phyloP scores from a whole-genome alignment of 1,140 invertebrate species.

The Drosophila sulfurigaster region DNA sequence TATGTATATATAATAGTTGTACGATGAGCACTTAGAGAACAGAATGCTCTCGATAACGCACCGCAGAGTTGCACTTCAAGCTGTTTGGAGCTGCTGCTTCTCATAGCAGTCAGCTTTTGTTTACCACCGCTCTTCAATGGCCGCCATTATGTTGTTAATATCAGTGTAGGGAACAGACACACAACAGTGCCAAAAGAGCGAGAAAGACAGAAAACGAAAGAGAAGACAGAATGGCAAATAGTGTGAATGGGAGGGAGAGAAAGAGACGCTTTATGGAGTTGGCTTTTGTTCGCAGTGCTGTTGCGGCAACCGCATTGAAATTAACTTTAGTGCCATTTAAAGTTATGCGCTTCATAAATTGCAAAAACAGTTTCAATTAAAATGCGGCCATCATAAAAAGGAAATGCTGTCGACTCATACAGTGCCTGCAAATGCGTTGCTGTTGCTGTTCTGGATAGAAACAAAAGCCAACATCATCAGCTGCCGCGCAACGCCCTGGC shows the following conservation, averaged over 20 bases:
- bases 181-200: background rate
- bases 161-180: conserved; percentile 34
- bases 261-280: conserved; percentile 17
- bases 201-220: background rate
- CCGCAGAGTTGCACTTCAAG: conserved; percentile 36
- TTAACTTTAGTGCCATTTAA: conserved; percentile 83
- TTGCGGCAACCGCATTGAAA: conserved; percentile 76
- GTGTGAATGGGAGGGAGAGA: background rate
- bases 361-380: conserved; percentile 83
- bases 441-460: conserved; percentile 51
- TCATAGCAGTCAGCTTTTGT: conserved; percentile 45
- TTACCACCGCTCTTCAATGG: conserved; percentile 21
- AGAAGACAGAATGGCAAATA: background rate
- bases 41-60: background rate
- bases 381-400: conserved; percentile 83
- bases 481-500: conserved; percentile 48
- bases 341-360: conserved; percentile 83
- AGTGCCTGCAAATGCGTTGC: conserved; percentile 67
- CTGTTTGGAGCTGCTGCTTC: conserved; percentile 1
- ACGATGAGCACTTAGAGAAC: conserved; percentile 17
- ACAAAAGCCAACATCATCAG: conserved; percentile 74
- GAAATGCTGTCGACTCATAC: conserved; percentile 76
- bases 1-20: background rate
- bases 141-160: conserved; percentile 51
- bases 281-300: conserved; percentile 43